phyloP scores from a whole-genome alignment of 2,113 vertebrate species.

The Daphoenositta chrysoptera region DNA sequence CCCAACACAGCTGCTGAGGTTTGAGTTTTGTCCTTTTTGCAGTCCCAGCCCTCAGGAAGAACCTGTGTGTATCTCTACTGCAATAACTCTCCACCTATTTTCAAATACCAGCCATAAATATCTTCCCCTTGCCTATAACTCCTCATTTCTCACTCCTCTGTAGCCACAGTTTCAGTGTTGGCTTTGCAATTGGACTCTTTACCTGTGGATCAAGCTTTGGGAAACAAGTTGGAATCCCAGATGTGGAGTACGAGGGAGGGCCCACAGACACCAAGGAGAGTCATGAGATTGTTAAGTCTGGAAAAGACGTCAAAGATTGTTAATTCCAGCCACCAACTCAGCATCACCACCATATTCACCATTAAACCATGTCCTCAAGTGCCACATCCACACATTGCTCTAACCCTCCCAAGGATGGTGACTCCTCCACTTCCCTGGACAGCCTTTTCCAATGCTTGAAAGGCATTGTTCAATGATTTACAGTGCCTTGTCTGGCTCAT shows the following conservation, averaged over 20 bases:
- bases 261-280: too few species aligned
- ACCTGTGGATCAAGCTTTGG: neutral
- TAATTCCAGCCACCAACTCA: neutral
- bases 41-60: neutral
- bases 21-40: neutral
- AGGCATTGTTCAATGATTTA: neutral
- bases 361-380: neutral
- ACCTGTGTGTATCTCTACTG: neutral
- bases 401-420: neutral
- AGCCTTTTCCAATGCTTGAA: neutral
- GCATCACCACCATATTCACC: neutral
- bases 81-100: neutral
- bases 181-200: neutral
- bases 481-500: neutral
- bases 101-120: neutral
- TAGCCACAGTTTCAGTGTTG: neutral
- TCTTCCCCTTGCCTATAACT: neutral
- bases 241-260: rapidly evolving
- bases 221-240: rapidly evolving
- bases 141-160: neutral
- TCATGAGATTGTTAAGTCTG: too few species aligned
- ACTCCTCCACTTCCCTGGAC: neutral
- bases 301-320: neutral
- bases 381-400: neutral
- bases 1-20: neutral